Evolutionary conservation across 53 echinoderm and acorn worm species (phyloP), one percentile per base, ranked within the genome.

Genomic region (Crossaster papposus): DNA sequence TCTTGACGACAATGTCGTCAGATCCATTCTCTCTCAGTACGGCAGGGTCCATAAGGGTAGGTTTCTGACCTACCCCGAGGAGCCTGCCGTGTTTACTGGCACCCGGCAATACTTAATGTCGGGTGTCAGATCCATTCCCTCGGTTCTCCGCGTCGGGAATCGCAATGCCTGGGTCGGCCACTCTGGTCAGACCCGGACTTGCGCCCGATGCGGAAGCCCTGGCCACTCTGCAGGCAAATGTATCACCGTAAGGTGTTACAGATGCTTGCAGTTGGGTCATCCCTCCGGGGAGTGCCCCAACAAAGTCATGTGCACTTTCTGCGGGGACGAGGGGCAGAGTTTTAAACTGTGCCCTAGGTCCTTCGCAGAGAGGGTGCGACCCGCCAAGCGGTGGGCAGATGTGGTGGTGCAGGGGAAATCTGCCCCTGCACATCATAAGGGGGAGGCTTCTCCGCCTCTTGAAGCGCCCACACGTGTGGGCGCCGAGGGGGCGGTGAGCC

Each of bases 71-170:
- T 83, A 35, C 63, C 1, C 26, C 32, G 77, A 78, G 4, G 77
- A 84, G 36, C 91, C 91, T 4, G 28, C 38, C 50, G 64, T 91
- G 0, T 91, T 30, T 52, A 91, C 83, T 17, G 91, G 91, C 7
- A 83, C 77, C 23, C 54, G 91, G 14, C 91, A 91, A 36, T 91
- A 91, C 65, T 33, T 64, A 7, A 68, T 91, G 65, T 65, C 83
- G 22, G 15, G 83, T 26, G 33, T 13, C 14, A 22, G 2, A 3
- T 15, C 78, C 30, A 78, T 91, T 29, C 91, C 85, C 22, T 91
- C 91, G 12, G 38, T 64, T 28, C 28, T 91, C 30, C 30, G 76
- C 10, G 13, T 91, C 54, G 91, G 85, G 11, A 79, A 75, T 4
- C 23, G 85, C 17, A 35, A 91, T 30, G 78, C 75, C 18, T 83